These are phyloP conservation scores for Lanius collurio DNA, from an alignment of 2,113 vertebrate genomes.

Conservation along the genomic window DNA sequence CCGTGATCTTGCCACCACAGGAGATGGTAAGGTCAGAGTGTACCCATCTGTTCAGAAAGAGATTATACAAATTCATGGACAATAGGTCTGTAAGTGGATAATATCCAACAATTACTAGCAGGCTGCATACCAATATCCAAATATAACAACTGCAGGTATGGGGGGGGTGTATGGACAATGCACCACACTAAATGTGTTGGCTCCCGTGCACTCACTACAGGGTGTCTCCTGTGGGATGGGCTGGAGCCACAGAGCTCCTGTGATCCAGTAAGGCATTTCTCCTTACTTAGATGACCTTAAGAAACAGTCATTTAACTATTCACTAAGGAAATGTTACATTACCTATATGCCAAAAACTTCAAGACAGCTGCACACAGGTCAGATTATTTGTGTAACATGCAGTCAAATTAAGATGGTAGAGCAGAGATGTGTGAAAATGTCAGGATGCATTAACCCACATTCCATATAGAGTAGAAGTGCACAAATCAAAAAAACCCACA, in stretches of 20 bases:
- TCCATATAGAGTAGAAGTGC: neutral
- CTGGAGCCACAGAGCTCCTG: neutral
- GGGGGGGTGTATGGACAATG: neutral
- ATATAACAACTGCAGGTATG: neutral
- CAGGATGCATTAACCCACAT: neutral
- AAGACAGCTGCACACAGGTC: neutral
- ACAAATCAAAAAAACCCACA: neutral
- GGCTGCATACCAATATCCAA: neutral
- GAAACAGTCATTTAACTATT: neutral
- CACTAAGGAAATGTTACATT: neutral
- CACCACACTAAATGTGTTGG: neutral
- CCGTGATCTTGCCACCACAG: neutral
- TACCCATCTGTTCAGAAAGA: neutral
- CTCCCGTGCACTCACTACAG: neutral
- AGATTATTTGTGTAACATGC: neutral
- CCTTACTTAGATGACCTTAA: neutral
- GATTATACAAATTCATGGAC: neutral
- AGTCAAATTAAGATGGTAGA: neutral
- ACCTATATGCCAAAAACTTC: neutral
- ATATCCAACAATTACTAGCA: neutral
- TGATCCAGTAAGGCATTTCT: neutral
- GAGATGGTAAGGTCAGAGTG: neutral
- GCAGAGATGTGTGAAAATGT: neutral
- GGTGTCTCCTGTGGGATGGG: neutral
- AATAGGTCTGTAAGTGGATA: neutral